A percentile compares a stretch with the other conserved stretches of the same genome.
Conservation (phyloP, 2,113 vertebrate species). For the Suricata suricatta region DNA sequence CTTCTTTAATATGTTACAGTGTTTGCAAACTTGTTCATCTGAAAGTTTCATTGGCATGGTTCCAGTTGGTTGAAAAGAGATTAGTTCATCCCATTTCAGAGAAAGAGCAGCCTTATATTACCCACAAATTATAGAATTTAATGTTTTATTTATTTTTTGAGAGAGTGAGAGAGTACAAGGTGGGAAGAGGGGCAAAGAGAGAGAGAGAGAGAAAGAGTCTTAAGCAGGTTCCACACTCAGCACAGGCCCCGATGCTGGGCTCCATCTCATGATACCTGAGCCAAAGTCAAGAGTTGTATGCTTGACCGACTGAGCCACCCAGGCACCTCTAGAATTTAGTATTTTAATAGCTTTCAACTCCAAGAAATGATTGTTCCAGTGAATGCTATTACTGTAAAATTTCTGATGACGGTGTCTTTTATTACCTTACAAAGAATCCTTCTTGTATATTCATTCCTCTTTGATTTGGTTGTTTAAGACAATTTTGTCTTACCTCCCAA, state of each 20-base stretch:
- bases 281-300: too few relatives aligned
- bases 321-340: background rate
- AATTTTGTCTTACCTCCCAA: background rate
- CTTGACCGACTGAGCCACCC: too few relatives aligned
- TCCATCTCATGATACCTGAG: too few relatives aligned
- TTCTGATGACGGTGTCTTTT: background rate
- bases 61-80: background rate
- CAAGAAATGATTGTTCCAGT: background rate
- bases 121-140: background rate
- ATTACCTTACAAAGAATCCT: background rate
- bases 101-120: background rate
- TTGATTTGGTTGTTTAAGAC: background rate
- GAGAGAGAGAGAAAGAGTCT: too few relatives aligned
- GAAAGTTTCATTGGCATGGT: background rate
- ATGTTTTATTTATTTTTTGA: background rate
- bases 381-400: constrained; percentile 3
- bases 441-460: background rate
- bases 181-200: too few relatives aligned
- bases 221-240: too few relatives aligned
- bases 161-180: too few relatives aligned
- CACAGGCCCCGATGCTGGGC: too few relatives aligned
- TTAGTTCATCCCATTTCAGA: background rate
- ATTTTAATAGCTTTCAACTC: background rate
- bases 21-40: background rate
- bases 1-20: background rate